Base-by-base conservation (phyloP, 2,113 vertebrate species). In the Montifringilla adamsi region DNA sequence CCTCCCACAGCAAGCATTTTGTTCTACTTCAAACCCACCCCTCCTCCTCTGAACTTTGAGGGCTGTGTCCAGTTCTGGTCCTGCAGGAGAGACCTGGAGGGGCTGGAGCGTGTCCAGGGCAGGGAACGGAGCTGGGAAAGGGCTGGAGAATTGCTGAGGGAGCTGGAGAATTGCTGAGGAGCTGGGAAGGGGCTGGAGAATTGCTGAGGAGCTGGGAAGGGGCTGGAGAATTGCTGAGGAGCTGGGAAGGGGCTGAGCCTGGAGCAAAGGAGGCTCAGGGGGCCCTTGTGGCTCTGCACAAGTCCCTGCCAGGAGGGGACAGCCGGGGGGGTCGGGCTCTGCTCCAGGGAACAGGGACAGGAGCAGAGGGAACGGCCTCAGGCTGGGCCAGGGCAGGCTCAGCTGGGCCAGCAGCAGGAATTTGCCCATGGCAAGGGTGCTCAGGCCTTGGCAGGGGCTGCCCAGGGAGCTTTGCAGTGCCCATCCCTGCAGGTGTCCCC, bases 1-100 rank as follows among this genome's bases (percentile, higher is more conserved):
- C 7, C 31, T 17, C 16, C 26, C 52, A 16, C 24, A 49, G 5
- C 0, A 0, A 5, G 16, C 7, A 9, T 20, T 85, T 9, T 5
- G 7, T 14, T 50, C 16, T 31, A 11, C 26, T 24, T 58, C 43
- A 67, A 26, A 66, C 5, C 13, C 30, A 66, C 2, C 3, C 24
- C 15, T 49, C 35, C 52, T 14, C 43, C 30, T 44, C 52, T 21
- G 24, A 43, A 66, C 31, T 28, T 41, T 2, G 0, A 53, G 39
- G 6, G 33, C 47, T 37, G 39, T 7, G 39, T 8, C 26, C 56
- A 52, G 31, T 3, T 50, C 9, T 59, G 11, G 9, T 37, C 8
- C 9, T 37, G 37, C 37, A 31, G 12, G 10, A 37, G 10, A 37
- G 27, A 1, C 27, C 6, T 7, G 4, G 50, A 80, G 28, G 22